Percentiles rank a stretch among this genome's conserved stretches.
These are phyloP conservation scores for Coleophora deauratella DNA, from an alignment of 2,888 invertebrate species.

Conservation along the genomic window DNA sequence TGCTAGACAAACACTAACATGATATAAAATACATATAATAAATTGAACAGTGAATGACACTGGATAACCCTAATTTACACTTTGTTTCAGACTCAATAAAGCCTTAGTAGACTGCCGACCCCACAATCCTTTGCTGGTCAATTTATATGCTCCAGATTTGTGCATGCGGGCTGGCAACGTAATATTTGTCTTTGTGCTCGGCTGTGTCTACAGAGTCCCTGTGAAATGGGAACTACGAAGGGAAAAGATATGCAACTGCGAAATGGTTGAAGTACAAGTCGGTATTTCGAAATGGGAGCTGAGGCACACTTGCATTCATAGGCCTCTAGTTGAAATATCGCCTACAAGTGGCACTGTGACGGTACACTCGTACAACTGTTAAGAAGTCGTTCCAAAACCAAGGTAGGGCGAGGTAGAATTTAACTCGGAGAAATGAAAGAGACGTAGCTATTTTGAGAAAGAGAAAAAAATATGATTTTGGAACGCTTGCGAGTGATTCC, in stretches of 20 bases:
- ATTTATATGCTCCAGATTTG: constrained; percentile 53
- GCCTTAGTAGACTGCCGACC: constrained; percentile 50
- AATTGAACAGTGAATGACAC: no score
- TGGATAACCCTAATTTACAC: no score
- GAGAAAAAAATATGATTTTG: no score
- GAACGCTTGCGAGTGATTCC: no score
- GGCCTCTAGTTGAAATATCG: constrained; percentile 41
- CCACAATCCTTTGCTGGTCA: constrained; percentile 40
- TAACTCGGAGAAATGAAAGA: no score
- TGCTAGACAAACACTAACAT: no score
- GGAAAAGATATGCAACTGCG: constrained; percentile 60
- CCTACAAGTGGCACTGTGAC: constrained; percentile 48
- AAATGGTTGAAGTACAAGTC: constrained; percentile 50
- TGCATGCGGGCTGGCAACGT: constrained; percentile 40
- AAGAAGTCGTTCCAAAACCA: no score
- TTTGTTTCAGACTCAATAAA: constrained; percentile 45
- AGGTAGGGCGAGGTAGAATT: no score
- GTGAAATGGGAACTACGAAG: constrained; percentile 52
- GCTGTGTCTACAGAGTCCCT: constrained; percentile 42
- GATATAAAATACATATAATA: no score
- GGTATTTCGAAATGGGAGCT: constrained; percentile 57
- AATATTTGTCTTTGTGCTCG: constrained; percentile 51
- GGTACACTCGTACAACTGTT: no score
- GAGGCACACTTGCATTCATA: constrained; percentile 54
- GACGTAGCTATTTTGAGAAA: no score